Base-by-base conservation (phyloP, 2,797 vertebrate species). In the Holocentrus rufus region DNA sequence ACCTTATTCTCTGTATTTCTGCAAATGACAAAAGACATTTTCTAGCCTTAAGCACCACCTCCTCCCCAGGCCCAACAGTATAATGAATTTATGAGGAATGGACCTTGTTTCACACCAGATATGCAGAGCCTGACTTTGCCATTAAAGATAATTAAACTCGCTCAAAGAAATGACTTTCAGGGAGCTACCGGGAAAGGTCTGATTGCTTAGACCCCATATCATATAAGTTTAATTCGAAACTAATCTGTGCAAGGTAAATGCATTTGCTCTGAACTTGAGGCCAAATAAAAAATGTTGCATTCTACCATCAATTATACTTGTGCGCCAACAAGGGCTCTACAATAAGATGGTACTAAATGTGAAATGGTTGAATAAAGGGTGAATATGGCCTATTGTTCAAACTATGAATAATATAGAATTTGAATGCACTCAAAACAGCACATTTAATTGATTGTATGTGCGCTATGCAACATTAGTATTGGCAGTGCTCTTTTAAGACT, bases 141-240 rank as follows among this genome's bases (percentile, higher is more conserved):
- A 89, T 90, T 90, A 86, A 85, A 90, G 76, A 90, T 89, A 91
- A 92, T 92, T 88, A 88, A 90, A 91, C 71, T 83, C 72, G 76
- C 76, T 84, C 50, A 87, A 86, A 87, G 82, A 88, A 90, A 91
- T 81, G 80, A 89, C 83, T 87, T 65, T 39, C 60, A 1, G 68
- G 44, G 80, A 80, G 78, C 78, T 71, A 76, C 65, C 18, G 77
- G 69, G 69, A 65, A 89, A 83, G 78, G 69, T 84, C 79, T 88
- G 87, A 90, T 89, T 89, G 86, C 85, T 82, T 76, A 67, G 82
- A 81, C 74, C 74, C 34, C 36, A 68, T 86, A 54, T 80, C 83
- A 80, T 85, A 86, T 87, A 88, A 82, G 72, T 90, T 88, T 88
- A 82, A 90, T 90, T 88, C 31, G 67, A 90, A 92, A 87, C 80